Evolutionary conservation across 2,888 invertebrate genomes (phyloP).

Genomic region (Lasiommata megera): DNA sequence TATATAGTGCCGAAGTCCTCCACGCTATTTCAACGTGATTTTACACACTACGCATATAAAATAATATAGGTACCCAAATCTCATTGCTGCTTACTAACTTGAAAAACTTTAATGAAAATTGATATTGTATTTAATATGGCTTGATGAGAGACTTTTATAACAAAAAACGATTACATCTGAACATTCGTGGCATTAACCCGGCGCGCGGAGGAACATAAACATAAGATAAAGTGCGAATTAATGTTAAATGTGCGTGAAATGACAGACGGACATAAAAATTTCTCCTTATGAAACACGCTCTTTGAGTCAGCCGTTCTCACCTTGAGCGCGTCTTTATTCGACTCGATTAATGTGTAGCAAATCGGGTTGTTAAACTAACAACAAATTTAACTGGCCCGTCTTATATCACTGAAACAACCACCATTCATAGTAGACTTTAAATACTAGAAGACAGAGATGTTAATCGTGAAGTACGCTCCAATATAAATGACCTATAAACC

Average conservation of each 20-base stretch:
- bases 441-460: slow-evolving; percentile 39
- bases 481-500: slow-evolving; percentile 30
- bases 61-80: not conserved
- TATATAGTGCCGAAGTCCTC: too few relatives aligned
- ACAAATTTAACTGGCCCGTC: slow-evolving; percentile 33
- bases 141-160: slow-evolving; percentile 11
- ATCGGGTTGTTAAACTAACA: slow-evolving; percentile 68
- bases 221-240: slow-evolving; percentile 57
- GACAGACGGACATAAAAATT: slow-evolving; percentile 71
- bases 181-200: slow-evolving; percentile 15
- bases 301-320: slow-evolving; percentile 64
- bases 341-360: slow-evolving; percentile 73
- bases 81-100: not conserved
- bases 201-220: slow-evolving; percentile 19
- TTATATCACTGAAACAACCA: slow-evolving; percentile 1
- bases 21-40: too few relatives aligned
- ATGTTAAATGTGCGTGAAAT: slow-evolving; percentile 75
- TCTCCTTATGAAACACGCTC: slow-evolving; percentile 58
- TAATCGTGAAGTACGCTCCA: slow-evolving; percentile 23
- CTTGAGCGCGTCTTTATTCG: slow-evolving; percentile 62
- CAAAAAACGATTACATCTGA: slow-evolving; percentile 12
- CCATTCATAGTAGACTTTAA: slow-evolving; percentile 38
- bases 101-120: slow-evolving; percentile 18
- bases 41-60: not conserved
- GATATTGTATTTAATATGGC: slow-evolving; percentile 16